Base-by-base conservation (phyloP, 1,140 invertebrate species). In the Notospermus geniculatus region DNA sequence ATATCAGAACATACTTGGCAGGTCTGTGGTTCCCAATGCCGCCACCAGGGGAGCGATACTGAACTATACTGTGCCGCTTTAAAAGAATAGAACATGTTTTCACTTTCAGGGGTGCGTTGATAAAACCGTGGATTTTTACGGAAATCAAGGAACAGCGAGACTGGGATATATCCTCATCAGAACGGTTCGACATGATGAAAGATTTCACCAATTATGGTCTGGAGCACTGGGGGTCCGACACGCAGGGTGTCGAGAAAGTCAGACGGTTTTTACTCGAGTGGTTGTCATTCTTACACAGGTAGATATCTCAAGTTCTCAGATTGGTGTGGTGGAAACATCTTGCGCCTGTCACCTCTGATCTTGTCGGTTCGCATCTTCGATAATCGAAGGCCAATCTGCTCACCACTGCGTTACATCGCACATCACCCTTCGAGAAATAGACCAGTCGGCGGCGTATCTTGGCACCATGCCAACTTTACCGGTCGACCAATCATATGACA, bases 71-170 rank as follows among this genome's bases (percentile, higher is more conserved):
- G n/a, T n/a, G n/a, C 32, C 15, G 32, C 32, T 36, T 36, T 36
- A 4, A 36, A 36, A 7, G 32, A 36, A 15, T 39, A 57, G 45
- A 56, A 15, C 43, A 55, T 55, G 41, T 41, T 57, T 62, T 57
- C 36, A 46, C 30, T 77, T 65, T 61, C 73, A 84, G 97, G 61
- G 97, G 97, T 63, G 97, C 96, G 0, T 81, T 99, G 15, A 97
- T 99, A 30, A 99, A 99, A 76, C 97, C 97, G 0, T 99, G 97
- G 97, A 89, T 99, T 63, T 99, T 99, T 75, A 94, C 90, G 54
- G 97, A 99, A 85, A 97, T 99, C 53, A 97, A 98, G 82, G 93
- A 98, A 73, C 84, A 89, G 71, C 87, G 89, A 66, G 82, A 92
- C 57, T 96, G 92, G 87, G 94, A 98, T 74, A 95, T 98, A 50